These are phyloP conservation scores for Dasypogon diadema DNA, from an alignment of 2,888 invertebrate genomes.

Conservation along the genomic window DNA sequence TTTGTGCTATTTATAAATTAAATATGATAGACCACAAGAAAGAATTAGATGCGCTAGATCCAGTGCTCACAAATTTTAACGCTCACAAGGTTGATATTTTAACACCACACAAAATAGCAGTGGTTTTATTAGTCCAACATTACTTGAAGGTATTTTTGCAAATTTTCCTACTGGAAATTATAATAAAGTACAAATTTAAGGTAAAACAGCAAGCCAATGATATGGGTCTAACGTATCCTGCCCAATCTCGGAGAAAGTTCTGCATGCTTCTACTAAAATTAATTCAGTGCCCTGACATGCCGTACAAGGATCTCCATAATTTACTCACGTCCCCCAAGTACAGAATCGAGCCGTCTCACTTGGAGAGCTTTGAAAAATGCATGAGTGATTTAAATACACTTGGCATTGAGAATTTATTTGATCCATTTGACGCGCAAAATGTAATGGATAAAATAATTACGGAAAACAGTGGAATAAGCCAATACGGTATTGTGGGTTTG, in stretches of 20 bases:
- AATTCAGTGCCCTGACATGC: constrained; percentile 83
- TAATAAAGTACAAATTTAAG: constrained; percentile 61
- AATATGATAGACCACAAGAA: constrained; percentile 63
- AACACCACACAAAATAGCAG: constrained; percentile 84
- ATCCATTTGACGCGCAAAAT: constrained; percentile 74
- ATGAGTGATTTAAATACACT: constrained; percentile 69
- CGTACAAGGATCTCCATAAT: constrained; percentile 76
- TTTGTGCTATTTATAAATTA: no score
- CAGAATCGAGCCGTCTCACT: constrained; percentile 63
- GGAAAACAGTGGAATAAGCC: constrained; percentile 68
- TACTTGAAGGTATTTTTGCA: constrained; percentile 73
- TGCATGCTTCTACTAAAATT: constrained; percentile 84
- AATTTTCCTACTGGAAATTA: background rate
- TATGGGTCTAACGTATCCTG: constrained; percentile 62
- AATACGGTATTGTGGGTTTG: constrained; percentile 74
- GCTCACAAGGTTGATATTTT: constrained; percentile 69
- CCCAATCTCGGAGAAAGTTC: constrained; percentile 80
- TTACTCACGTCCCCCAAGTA: constrained; percentile 70
- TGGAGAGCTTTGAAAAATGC: constrained; percentile 72
- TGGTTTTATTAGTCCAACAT: constrained; percentile 81
- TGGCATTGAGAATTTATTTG: constrained; percentile 76
- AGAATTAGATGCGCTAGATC: constrained; percentile 65
- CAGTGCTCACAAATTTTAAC: constrained; percentile 60
- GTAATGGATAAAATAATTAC: constrained; percentile 74
- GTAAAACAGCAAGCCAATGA: constrained; percentile 62